These are phyloP conservation scores for Gymnopithys bicolor DNA, from an alignment of 2,797 vertebrate species.

Conservation along the genomic window DNA sequence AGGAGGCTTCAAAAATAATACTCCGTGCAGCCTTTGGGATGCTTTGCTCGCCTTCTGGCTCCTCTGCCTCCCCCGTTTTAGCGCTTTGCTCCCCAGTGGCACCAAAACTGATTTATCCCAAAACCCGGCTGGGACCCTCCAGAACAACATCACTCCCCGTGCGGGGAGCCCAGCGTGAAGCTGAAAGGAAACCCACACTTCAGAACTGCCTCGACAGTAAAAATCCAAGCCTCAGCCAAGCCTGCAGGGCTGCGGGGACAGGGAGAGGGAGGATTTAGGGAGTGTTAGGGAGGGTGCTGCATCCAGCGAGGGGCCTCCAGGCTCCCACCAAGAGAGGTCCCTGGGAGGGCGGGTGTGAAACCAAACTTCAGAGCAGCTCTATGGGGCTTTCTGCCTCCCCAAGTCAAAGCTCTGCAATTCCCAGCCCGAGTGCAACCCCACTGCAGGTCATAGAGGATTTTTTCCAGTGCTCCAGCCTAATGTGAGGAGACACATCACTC, in stretches of 20 bases:
- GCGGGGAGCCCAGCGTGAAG: background rate
- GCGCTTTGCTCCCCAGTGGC: accelerated
- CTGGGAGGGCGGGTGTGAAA: background rate
- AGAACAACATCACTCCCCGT: accelerated
- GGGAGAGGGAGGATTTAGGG: background rate
- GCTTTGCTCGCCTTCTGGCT: background rate
- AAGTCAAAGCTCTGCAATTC: background rate
- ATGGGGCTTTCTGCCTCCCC: background rate
- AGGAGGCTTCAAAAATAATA: slow-evolving; percentile 42
- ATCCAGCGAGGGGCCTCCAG: background rate
- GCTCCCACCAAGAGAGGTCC: background rate
- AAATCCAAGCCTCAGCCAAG: background rate
- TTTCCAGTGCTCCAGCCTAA: background rate
- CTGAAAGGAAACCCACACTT: background rate
- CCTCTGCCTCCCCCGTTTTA: background rate
- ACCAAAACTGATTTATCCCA: background rate
- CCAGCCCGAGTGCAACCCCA: background rate
- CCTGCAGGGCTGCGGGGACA: background rate
- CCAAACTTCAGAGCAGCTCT: background rate
- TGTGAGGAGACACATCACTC: background rate
- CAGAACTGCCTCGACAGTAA: background rate
- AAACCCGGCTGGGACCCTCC: background rate
- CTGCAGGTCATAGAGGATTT: background rate
- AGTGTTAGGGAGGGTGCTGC: background rate
- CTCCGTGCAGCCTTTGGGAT: background rate